Evolutionary conservation across 2,113 vertebrate species (phyloP).

Genomic region (Ptilorrhoa leucosticta): DNA sequence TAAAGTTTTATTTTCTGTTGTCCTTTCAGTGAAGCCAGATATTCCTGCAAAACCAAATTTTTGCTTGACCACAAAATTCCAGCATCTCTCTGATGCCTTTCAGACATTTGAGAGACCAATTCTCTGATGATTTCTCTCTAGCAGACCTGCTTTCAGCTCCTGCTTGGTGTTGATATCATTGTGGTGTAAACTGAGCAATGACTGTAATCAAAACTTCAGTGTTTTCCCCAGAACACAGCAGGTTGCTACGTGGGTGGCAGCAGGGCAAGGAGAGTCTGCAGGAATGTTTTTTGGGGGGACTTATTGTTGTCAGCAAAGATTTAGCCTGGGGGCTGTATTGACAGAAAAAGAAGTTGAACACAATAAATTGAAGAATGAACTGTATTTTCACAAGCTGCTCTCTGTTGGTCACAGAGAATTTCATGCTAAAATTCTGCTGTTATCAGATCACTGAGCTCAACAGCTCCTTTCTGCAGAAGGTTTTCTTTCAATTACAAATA

Average conservation of each 20-base stretch:
- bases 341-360: not conserved
- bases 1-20: not conserved
- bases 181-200: constrained; percentile 6
- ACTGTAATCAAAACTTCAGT: constrained; percentile 11
- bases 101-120: not conserved
- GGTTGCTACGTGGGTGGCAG: not conserved
- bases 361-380: not conserved
- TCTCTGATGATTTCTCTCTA: not conserved
- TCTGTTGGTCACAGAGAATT: not conserved
- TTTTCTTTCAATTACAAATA: not conserved
- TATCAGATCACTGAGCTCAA: not conserved
- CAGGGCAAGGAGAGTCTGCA: not conserved
- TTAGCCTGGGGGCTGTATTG: not conserved
- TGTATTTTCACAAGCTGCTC: not conserved
- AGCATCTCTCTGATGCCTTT: not conserved
- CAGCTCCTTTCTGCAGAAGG: not conserved
- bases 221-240: constrained; percentile 7
- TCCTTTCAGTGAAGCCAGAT: not conserved
- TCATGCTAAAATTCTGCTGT: not conserved
- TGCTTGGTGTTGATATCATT: not conserved
- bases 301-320: not conserved
- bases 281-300: not conserved
- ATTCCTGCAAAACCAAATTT: not conserved
- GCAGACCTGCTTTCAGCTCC: not conserved
- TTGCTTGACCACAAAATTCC: not conserved